These are phyloP conservation scores for Cynopterus brachyotis DNA, from an alignment of 2,113 vertebrate genomes.

Conservation along the genomic window DNA sequence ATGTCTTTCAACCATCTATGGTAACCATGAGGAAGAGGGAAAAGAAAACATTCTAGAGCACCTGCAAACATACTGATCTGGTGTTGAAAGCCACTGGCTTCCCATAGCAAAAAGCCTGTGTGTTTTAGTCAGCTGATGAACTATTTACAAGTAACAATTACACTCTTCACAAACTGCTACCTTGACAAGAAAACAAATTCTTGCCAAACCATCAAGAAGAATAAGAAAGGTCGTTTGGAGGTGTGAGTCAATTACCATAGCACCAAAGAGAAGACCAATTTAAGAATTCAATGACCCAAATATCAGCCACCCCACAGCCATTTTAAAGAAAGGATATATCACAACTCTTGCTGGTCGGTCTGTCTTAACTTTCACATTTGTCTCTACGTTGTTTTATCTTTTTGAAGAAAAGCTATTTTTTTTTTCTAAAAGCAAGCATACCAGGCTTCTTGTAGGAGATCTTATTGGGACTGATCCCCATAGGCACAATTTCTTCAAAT, in stretches of 20 bases:
- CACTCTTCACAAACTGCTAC: neutral
- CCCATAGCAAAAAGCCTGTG: neutral
- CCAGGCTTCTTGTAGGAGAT: constrained; percentile 93
- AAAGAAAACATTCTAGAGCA: constrained; percentile 10
- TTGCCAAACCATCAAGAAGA: constrained; percentile 21
- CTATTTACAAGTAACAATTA: constrained; percentile 21
- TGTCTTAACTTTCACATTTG: constrained; percentile 11
- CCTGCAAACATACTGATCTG: neutral
- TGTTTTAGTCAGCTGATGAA: neutral
- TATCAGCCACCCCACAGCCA: neutral
- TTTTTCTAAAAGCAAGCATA: constrained; percentile 76
- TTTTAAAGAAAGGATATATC: neutral
- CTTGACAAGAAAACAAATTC: constrained; percentile 40
- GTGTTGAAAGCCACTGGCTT: constrained; percentile 1
- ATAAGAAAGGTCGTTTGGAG: neutral
- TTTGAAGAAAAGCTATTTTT: neutral
- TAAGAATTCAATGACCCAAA: neutral
- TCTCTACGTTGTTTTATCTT: neutral
- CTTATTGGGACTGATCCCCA: constrained; percentile 92
- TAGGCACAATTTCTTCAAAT: constrained; percentile 95
- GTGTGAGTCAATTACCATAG: neutral
- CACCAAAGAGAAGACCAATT: neutral
- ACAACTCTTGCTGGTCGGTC: neutral
- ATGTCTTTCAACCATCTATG: neutral
- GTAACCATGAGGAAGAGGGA: neutral